These are phyloP conservation scores for Dysidea cf. avara DNA, from an alignment of 37 sponge, comb jelly and placozoan species.

Conservation along the genomic window DNA sequence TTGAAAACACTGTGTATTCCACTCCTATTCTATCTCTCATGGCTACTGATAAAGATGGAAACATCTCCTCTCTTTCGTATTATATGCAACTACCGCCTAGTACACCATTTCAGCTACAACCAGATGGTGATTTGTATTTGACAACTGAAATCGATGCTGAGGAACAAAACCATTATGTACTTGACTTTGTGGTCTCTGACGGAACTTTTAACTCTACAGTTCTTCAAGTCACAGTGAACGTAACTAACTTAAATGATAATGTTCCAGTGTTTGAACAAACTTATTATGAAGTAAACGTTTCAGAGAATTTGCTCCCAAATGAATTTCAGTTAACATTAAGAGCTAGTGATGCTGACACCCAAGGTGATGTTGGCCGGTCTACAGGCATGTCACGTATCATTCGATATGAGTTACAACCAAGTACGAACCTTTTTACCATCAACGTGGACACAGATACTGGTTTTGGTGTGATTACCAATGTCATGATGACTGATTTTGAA, in stretches of 20 bases:
- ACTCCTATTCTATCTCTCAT: slow-evolving; percentile 11
- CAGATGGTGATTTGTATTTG: slow-evolving; percentile 12
- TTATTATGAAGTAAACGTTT: neutral
- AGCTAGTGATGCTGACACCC: slow-evolving; percentile 36
- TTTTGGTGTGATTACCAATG: slow-evolving; percentile 17
- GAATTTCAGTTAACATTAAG: slow-evolving; percentile 3
- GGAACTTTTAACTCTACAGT: neutral
- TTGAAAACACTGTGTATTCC: slow-evolving; percentile 23
- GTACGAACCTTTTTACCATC: too few species aligned
- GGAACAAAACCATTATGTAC: neutral
- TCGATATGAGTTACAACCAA: too few species aligned
- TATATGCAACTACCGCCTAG: neutral
- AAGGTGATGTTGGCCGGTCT: neutral
- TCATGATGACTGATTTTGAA: slow-evolving; percentile 24
- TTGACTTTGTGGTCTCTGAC: slow-evolving; percentile 14
- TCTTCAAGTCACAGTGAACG: slow-evolving; percentile 8
- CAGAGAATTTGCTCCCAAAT: slow-evolving; percentile 1
- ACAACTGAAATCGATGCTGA: slow-evolving; percentile 25
- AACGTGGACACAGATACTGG: neutral
- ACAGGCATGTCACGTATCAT: slow-evolving; percentile 6
- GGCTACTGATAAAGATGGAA: slow-evolving; percentile 42
- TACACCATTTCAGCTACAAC: slow-evolving; percentile 2
- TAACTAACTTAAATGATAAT: slow-evolving; percentile 39
- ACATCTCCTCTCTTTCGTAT: slow-evolving; percentile 39
- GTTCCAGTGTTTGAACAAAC: slow-evolving; percentile 13